A percentile compares a stretch with the other conserved stretches of the same genome.
Conservation (phyloP, 2,797 vertebrate species). For the Gambelia wislizenii region DNA sequence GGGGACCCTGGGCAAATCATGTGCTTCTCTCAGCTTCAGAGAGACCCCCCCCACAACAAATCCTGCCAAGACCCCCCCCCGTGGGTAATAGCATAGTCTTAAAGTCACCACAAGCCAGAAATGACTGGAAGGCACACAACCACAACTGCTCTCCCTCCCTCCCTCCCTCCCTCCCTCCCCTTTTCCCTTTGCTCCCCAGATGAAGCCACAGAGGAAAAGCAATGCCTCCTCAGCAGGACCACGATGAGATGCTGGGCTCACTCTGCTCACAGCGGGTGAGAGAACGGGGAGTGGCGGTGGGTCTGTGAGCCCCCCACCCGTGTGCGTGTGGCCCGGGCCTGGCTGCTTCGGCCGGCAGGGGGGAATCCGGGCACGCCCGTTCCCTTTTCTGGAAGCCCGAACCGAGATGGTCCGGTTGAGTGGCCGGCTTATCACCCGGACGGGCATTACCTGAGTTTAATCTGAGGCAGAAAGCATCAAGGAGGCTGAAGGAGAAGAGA, state of each 20-base stretch:
- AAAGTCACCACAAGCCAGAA: not conserved
- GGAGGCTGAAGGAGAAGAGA: slow-evolving; percentile 78
- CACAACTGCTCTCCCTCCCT: too few relatives aligned
- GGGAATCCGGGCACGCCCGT: not conserved
- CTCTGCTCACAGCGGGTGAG: slow-evolving; percentile 86
- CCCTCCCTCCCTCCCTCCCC: too few relatives aligned
- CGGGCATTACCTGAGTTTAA: slow-evolving; percentile 85
- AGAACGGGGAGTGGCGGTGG: not conserved
- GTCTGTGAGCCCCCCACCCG: not conserved
- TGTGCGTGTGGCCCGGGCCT: too few relatives aligned
- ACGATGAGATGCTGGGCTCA: slow-evolving; percentile 91
- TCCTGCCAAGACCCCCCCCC: too few relatives aligned
- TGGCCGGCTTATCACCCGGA: slow-evolving; percentile 82
- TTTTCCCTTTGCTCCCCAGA: slow-evolving; percentile 52
- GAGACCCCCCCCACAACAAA: too few relatives aligned
- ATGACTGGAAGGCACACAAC: not conserved
- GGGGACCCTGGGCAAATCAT: too few relatives aligned
- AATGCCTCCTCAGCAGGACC: slow-evolving; percentile 81
- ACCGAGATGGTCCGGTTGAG: slow-evolving; percentile 74
- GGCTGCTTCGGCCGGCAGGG: not conserved
- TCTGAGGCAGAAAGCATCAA: slow-evolving; percentile 71
- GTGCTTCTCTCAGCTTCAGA: too few relatives aligned
- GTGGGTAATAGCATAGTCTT: too few relatives aligned
- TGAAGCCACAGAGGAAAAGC: slow-evolving; percentile 79
- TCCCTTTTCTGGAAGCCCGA: slow-evolving; percentile 81